phyloP scores from a whole-genome alignment of 2,113 vertebrate species.

The Erythrocercus mccallii region DNA sequence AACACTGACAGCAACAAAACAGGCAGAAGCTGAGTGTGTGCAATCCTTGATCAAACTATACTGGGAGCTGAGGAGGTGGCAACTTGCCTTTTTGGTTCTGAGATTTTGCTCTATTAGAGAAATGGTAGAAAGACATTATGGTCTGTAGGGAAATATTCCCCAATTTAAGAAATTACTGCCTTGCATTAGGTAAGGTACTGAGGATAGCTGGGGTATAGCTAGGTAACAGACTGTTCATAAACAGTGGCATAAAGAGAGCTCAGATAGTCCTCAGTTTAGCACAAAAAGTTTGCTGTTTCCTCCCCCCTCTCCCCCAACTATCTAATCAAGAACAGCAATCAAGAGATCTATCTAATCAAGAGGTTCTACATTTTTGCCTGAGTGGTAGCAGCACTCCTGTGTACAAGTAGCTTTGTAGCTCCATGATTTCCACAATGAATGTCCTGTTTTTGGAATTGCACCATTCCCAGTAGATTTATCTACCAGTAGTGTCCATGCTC shows the following conservation, averaged over 20 bases:
- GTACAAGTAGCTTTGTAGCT: background rate
- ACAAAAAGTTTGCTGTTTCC: background rate
- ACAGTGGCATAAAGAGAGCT: background rate
- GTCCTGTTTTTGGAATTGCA: background rate
- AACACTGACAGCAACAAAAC: background rate
- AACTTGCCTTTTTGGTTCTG: background rate
- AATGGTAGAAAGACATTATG: background rate
- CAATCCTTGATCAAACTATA: background rate
- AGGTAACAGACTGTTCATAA: background rate
- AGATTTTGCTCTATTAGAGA: background rate
- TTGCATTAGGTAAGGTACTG: background rate
- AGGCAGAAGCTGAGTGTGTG: background rate
- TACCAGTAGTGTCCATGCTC: background rate
- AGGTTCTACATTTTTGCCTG: background rate
- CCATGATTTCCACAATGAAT: background rate
- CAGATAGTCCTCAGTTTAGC: background rate
- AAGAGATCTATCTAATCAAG: background rate
- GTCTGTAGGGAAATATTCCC: background rate
- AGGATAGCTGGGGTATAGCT: background rate
- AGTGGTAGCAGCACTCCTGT: background rate
- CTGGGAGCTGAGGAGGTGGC: background rate
- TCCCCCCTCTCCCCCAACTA: background rate
- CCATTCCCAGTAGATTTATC: background rate
- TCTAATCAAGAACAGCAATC: background rate
- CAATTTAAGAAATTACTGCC: background rate